Conservation (phyloP, 2,113 vertebrate species). For the Rhadina sibilatrix region DNA sequence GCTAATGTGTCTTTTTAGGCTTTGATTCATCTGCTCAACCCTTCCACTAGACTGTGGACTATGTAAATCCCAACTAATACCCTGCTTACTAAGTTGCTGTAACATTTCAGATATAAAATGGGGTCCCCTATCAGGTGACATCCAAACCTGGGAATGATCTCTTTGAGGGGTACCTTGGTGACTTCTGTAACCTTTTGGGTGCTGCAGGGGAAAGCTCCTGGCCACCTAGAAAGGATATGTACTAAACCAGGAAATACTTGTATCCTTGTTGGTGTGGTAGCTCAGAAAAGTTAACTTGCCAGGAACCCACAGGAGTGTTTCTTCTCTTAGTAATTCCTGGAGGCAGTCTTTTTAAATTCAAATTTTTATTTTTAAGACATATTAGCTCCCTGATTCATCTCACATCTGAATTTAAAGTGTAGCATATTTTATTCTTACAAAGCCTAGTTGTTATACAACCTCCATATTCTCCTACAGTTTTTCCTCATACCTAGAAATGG, state of each 20-base stretch:
- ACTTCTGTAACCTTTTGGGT: not conserved
- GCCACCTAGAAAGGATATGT: too few species aligned
- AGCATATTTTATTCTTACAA: too few species aligned
- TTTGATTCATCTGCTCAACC: not conserved
- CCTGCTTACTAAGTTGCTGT: not conserved
- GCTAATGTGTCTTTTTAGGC: not conserved
- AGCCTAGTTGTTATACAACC: too few species aligned
- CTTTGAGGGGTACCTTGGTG: not conserved
- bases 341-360: not conserved
- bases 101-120: not conserved
- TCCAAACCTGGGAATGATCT: not conserved
- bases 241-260: not conserved
- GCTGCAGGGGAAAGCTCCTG: not conserved
- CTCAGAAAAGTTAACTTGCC: not conserved
- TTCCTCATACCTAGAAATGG: too few species aligned
- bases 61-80: too few species aligned
- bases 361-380: not conserved
- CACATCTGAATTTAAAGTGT: too few species aligned
- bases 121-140: not conserved
- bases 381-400: too few species aligned
- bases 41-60: not conserved
- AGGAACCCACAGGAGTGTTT: not conserved
- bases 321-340: not conserved
- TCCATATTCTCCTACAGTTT: too few species aligned
- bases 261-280: not conserved